phyloP scores from a whole-genome alignment of 2,113 vertebrate species.

The Microtus richardsoni region DNA sequence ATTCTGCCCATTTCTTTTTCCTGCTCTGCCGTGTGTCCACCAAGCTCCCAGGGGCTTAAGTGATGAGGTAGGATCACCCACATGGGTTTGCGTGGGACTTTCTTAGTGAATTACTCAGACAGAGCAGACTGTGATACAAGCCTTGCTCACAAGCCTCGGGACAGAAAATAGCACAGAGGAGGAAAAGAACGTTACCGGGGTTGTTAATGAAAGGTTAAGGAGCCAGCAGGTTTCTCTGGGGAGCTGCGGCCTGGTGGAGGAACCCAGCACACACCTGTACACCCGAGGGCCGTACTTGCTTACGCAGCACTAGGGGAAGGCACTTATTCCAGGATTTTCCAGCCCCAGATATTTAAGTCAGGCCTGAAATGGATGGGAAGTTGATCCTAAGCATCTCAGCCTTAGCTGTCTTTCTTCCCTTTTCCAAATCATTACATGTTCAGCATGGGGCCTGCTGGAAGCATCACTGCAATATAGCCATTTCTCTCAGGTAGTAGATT shows the following conservation, averaged over 20 bases:
- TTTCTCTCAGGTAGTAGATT: conserved; percentile 51
- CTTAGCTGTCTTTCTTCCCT: conserved; percentile 38
- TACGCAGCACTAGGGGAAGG: conserved; percentile 58
- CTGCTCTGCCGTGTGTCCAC: conserved; percentile 64
- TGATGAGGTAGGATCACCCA: conserved; percentile 81
- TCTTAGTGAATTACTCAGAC: conserved; percentile 87
- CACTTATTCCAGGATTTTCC: conserved; percentile 52
- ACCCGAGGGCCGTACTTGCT: not conserved
- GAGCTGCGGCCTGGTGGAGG: conserved; percentile 35
- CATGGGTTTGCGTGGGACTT: conserved; percentile 82
- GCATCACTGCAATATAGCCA: not conserved
- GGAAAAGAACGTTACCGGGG: conserved; percentile 73
- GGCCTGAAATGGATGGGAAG: conserved; percentile 55
- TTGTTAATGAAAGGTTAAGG: conserved; percentile 69
- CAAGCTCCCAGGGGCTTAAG: conserved; percentile 74
- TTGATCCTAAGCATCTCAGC: conserved; percentile 57
- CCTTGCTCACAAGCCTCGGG: conserved; percentile 79
- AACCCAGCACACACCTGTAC: conserved; percentile 22
- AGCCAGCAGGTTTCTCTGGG: conserved; percentile 40
- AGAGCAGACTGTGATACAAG: conserved; percentile 83
- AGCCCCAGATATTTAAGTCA: conserved; percentile 55
- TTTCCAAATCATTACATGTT: conserved; percentile 23
- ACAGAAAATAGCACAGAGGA: conserved; percentile 76
- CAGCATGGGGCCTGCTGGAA: conserved; percentile 8
- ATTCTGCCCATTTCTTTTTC: not conserved